Evolutionary conservation across 1,140 invertebrate genomes (phyloP).

Genomic region (Tetramorium alpestre): DNA sequence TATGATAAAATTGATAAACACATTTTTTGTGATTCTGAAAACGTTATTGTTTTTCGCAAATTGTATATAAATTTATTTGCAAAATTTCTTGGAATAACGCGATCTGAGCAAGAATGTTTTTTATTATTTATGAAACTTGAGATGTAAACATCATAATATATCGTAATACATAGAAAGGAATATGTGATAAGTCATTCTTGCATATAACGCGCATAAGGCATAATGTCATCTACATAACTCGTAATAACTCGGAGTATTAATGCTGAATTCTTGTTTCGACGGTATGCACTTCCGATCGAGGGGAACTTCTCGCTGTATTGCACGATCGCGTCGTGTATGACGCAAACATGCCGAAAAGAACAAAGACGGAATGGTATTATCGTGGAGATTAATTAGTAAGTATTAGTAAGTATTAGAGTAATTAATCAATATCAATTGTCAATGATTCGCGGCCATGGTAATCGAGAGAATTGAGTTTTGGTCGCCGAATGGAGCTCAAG

Average conservation of each 20-base stretch:
- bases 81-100: neutral
- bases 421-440: constrained; percentile 59
- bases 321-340: neutral
- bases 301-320: neutral
- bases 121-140: constrained; percentile 8
- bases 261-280: neutral
- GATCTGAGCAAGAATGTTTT: neutral
- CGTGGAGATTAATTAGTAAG: neutral
- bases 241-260: constrained; percentile 56
- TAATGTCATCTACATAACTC: constrained; percentile 6
- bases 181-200: neutral
- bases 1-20: neutral
- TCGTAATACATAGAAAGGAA: neutral
- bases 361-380: neutral
- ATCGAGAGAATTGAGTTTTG: neutral
- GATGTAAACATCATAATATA: neutral
- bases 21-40: neutral
- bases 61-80: neutral
- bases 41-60: neutral
- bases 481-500: neutral
- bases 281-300: constrained; percentile 14
- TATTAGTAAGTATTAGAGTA: neutral
- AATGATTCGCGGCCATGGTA: neutral
- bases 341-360: neutral
- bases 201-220: neutral